Percentiles rank a stretch among this genome's conserved stretches.
These are phyloP conservation scores for Eublepharis macularius DNA, from an alignment of 2,113 vertebrate species.

Conservation along the genomic window DNA sequence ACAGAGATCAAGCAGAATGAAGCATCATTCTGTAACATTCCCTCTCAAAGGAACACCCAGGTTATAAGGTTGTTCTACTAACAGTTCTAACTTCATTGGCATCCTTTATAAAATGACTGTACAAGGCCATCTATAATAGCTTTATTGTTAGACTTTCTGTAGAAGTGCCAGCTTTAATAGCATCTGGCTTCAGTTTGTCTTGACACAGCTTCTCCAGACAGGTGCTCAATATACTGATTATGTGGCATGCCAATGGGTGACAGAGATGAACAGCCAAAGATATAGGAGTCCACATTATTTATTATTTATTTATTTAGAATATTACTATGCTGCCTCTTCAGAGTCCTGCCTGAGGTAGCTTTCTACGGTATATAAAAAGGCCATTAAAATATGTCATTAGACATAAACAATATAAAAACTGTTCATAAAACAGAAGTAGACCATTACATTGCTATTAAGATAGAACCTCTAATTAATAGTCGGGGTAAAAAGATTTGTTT, in stretches of 20 bases:
- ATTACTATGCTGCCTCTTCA: too few species aligned
- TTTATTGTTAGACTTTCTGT: accelerated
- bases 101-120: conserved; percentile 15
- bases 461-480: too few species aligned
- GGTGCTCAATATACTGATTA: not conserved
- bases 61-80: conserved; percentile 42
- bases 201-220: not conserved
- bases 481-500: too few species aligned
- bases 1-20: conserved; percentile 53
- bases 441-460: too few species aligned
- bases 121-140: not conserved
- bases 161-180: not conserved
- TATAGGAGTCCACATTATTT: too few species aligned
- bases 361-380: too few species aligned
- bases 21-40: conserved; percentile 52
- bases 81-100: conserved; percentile 44
- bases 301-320: too few species aligned
- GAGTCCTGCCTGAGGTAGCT: too few species aligned
- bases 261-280: too few species aligned
- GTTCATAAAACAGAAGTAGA: too few species aligned
- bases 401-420: too few species aligned
- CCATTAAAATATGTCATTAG: too few species aligned
- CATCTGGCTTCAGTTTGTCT: not conserved
- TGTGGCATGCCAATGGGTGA: not conserved
- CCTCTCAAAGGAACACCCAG: conserved; percentile 27